Percentiles rank a stretch among this genome's conserved stretches.
These are phyloP conservation scores for Diorhabda elongata DNA, from an alignment of 1,140 invertebrate species.

Conservation along the genomic window DNA sequence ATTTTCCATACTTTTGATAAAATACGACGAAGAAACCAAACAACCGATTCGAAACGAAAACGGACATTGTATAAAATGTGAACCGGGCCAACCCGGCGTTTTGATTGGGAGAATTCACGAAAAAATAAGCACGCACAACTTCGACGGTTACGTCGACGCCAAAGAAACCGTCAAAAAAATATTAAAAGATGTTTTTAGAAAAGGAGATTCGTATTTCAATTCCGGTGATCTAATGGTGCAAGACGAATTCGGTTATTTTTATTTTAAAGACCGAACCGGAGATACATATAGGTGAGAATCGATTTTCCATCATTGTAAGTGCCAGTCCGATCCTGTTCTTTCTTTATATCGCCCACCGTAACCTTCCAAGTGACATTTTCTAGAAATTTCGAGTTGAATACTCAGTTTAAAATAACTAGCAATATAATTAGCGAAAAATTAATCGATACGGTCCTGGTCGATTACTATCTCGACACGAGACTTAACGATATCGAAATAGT, in stretches of 20 bases:
- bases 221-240: constrained; percentile 89
- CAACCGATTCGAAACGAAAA: constrained; percentile 68
- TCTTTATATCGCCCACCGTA: no score
- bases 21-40: constrained; percentile 76
- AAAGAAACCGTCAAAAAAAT: constrained; percentile 91
- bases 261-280: constrained; percentile 92
- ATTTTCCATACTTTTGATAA: constrained; percentile 71
- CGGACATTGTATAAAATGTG: constrained; percentile 72
- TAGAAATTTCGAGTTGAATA: no score
- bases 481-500: no score
- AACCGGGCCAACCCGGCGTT: constrained; percentile 68
- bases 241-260: constrained; percentile 90
- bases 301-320: background rate
- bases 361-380: no score
- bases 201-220: constrained; percentile 88
- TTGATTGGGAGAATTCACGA: constrained; percentile 76
- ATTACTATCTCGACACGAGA: no score
- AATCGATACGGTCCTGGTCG: no score
- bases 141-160: constrained; percentile 82
- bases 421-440: no score
- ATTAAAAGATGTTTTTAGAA: constrained; percentile 74
- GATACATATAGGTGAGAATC: constrained; percentile 79
- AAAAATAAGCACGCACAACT: constrained; percentile 63
- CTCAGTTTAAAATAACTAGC: no score
- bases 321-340: no score